These are phyloP conservation scores for Calliphora vomitoria DNA, from an alignment of 2,888 invertebrate species.

Conservation along the genomic window DNA sequence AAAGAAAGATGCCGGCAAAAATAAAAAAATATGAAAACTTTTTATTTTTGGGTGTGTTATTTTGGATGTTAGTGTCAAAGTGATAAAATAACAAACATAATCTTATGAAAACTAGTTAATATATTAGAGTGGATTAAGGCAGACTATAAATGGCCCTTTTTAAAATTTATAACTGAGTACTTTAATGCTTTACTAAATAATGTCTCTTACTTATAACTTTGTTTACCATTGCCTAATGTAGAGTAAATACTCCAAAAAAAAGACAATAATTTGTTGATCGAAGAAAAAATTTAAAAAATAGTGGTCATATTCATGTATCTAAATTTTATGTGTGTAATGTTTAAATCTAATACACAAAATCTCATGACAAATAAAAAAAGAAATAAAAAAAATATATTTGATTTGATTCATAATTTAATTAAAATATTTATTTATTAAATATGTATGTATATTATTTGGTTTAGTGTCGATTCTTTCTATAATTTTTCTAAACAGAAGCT, in stretches of 20 bases:
- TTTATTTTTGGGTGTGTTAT: conserved; percentile 22
- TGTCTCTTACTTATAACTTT: too few species aligned
- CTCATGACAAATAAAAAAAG: too few species aligned
- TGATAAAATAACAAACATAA: conserved; percentile 2
- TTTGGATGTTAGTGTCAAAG: conserved; percentile 22
- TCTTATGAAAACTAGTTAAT: not conserved
- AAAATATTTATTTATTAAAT: conserved; percentile 10
- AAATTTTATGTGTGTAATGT: too few species aligned
- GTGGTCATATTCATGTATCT: too few species aligned
- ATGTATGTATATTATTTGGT: not conserved
- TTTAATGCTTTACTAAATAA: too few species aligned
- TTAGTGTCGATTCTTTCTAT: not conserved
- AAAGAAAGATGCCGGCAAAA: conserved; percentile 19
- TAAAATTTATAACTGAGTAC: too few species aligned
- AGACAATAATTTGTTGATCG: too few species aligned
- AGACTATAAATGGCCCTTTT: not conserved
- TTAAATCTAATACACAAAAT: not conserved
- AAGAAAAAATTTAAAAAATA: too few species aligned
- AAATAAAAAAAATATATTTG: not conserved
- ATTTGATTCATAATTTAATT: conserved; percentile 24
- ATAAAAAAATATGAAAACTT: not conserved
- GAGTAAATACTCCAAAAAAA: too few species aligned
- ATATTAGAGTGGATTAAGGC: not conserved
- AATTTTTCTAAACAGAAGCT: not conserved
- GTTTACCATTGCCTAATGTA: too few species aligned